Base-by-base conservation (phyloP, 2,888 invertebrate genomes). In the Germaria angustata region DNA sequence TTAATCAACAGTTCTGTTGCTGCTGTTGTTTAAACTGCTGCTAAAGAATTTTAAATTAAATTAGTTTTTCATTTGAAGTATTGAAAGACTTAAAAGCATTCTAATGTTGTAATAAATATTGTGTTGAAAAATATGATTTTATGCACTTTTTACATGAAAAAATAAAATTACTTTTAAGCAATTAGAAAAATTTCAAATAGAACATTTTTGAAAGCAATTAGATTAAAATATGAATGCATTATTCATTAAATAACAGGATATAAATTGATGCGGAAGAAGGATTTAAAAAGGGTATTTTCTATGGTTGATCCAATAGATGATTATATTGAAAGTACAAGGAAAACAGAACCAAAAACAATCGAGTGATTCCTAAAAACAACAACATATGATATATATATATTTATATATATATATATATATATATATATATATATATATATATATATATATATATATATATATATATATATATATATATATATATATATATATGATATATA, bases 1-100 rank as follows among this genome's bases (percentile, higher is more conserved):
- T 66, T 76, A 49, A 76, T 76, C 76, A 66, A 76, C 55, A 75
- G 55, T 57, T n/a, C n/a, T 65, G 59, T 46, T 63, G 61, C n/a
- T 51, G 68, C 7, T n/a, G 2, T n/a, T 28, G 11, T 2, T 39
- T 15, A 22, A 44, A 15, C 32, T 57, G 9, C 20, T 34, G n/a
- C 13, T 28, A 39, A 15, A 49, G 63, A 55, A 66, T 75, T 75
- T 55, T 44, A 75, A 65, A 75, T 75, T 44, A 65, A 75, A 75
- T 75, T 75, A 75, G 75, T 75, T 75, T 75, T 75, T 75, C 65
- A 24, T 75, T 75, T 55, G 44, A 44, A 36, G 44, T 65, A 46
- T 65, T 55, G 13, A 41, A 65, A 65, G 57, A 13, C 24, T 46
- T 13, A 55, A 75, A 75, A 46, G 75, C 13, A 55, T 55, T 75